Conservation (phyloP, 1,140 invertebrate species). For the Charaxes varanes region DNA sequence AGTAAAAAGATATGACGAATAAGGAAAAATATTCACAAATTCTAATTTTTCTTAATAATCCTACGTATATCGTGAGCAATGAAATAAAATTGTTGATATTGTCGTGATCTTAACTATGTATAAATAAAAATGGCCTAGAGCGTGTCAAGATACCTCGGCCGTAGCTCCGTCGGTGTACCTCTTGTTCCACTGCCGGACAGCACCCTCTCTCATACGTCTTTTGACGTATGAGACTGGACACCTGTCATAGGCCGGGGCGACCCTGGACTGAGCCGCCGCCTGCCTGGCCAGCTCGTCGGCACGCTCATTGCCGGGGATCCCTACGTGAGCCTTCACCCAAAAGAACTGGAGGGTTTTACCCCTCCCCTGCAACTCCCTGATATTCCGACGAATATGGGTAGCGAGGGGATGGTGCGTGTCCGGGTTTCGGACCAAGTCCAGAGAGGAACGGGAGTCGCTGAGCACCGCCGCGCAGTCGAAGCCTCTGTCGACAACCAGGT, state of each 20-base stretch:
- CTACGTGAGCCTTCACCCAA: conserved; percentile 25
- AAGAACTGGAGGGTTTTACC: conserved; percentile 4
- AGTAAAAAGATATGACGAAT: too few relatives aligned
- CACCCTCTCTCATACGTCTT: conserved; percentile 18
- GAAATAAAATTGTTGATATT: too few relatives aligned
- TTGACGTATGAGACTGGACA: conserved; percentile 23
- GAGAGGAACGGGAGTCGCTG: background rate
- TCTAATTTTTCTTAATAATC: too few relatives aligned
- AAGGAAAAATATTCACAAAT: too few relatives aligned
- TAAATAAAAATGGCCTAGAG: too few relatives aligned
- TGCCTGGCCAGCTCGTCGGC: conserved; percentile 27
- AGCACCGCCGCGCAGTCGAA: background rate
- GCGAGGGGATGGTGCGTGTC: conserved; percentile 8
- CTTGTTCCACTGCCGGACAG: conserved; percentile 15
- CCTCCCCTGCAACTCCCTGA: background rate
- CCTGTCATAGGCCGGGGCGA: conserved; percentile 14
- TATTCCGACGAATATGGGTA: background rate
- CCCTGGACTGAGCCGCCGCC: conserved; percentile 10
- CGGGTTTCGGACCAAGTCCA: background rate
- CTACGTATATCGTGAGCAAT: too few relatives aligned
- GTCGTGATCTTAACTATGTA: too few relatives aligned
- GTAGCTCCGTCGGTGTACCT: too few relatives aligned
- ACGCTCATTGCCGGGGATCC: conserved; percentile 22
- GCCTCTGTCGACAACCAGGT: too few relatives aligned
- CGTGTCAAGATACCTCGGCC: too few relatives aligned